Evolutionary conservation across 2,797 vertebrate species (phyloP).

Genomic region (Onychomys torridus): DNA sequence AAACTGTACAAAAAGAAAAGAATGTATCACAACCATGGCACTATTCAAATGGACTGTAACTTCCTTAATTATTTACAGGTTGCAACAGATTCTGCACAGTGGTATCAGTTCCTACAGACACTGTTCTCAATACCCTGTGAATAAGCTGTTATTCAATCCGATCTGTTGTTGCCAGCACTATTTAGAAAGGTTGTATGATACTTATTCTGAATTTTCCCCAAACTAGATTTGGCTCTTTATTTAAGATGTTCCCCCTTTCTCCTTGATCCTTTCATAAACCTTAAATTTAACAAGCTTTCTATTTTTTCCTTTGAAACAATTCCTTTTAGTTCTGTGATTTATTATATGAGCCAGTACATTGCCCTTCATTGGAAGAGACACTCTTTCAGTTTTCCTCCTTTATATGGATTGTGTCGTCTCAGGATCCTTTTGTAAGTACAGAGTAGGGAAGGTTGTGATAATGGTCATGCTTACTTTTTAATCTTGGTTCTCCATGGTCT

Average conservation of each 20-base stretch:
- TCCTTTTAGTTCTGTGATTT: neutral
- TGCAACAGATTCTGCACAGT: neutral
- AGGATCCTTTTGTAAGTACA: neutral
- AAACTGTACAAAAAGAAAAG: neutral
- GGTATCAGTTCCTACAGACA: neutral
- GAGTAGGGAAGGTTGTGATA: neutral
- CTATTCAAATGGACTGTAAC: neutral
- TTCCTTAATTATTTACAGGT: neutral
- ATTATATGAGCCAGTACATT: neutral
- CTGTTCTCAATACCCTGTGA: no score
- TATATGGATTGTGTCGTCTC: neutral
- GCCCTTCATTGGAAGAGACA: neutral
- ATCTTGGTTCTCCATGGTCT: neutral
- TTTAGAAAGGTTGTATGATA: neutral
- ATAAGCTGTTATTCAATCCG: neutral
- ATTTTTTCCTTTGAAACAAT: neutral
- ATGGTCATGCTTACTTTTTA: neutral
- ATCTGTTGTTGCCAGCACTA: neutral
- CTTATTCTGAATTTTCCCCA: neutral
- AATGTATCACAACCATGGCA: neutral
- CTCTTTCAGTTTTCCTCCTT: neutral
- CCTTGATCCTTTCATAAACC: neutral
- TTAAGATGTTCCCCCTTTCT: neutral
- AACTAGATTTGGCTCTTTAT: neutral
- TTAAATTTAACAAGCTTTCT: neutral